Conservation (phyloP, 2,797 vertebrate genomes). For the Anguilla obscura region DNA sequence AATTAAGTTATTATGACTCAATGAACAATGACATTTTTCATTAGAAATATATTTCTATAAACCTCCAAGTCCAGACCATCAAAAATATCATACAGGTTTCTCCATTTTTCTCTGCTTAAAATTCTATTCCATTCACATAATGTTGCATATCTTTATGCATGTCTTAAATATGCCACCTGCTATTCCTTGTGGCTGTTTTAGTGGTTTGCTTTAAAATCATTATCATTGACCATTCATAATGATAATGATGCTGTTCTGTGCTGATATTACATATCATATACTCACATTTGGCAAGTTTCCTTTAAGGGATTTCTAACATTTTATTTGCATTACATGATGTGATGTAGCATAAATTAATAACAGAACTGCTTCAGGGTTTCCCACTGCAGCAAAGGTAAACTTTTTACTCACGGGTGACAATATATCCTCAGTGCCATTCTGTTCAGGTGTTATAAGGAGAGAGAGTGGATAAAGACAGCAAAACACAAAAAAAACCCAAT, state of each 20-base stretch:
- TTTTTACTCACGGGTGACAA: background rate
- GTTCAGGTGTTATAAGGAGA: background rate
- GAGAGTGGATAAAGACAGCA: background rate
- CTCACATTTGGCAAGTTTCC: background rate
- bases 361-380: background rate
- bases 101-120: background rate
- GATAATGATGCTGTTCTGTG: background rate
- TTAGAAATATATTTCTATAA: background rate
- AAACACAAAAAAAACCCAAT: background rate
- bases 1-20: background rate
- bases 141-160: background rate
- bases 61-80: background rate
- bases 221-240: background rate
- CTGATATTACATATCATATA: background rate
- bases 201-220: background rate
- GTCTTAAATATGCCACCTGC: background rate
- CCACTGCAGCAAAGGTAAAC: background rate
- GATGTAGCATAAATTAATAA: background rate
- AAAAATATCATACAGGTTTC: background rate
- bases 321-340: background rate
- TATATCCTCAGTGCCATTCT: too few species aligned
- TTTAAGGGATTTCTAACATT: background rate
- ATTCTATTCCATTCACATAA: background rate
- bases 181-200: background rate
- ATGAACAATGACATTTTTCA: background rate